Evolutionary conservation across 2,113 vertebrate genomes (phyloP), one percentile per base, ranked within the genome.

Genomic region (Etheostoma spectabile): DNA sequence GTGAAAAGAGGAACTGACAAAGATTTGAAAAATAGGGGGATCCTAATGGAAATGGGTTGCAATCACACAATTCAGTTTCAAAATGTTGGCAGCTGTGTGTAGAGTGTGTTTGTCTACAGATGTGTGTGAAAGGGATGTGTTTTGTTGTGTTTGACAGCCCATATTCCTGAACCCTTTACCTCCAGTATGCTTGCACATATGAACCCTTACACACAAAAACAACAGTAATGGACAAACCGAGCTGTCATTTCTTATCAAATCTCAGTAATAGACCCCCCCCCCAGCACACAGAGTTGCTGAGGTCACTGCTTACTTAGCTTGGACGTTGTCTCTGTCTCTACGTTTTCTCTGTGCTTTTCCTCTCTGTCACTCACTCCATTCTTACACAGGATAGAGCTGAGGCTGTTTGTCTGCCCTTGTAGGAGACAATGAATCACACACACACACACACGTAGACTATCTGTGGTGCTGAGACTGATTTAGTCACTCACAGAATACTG

Each of bases 371-470:
- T 84, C 80, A 76, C 49, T 81, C 46, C 77, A 73, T 82, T 74
- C 76, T 48, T 71, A 49, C 78, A 59, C 24, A 35, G 46, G 14
- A 42, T 42, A 64, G 70, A 76, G 80, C 69, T 55, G 27, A 79
- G 80, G 70, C 49, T 79, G 75, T 82, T 91, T 72, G 86, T 87
- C 79, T 84, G 63, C 52, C 81, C 79, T 78, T 84, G 66, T 70
- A 79, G 68, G 61, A 78, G 74, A 79, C 89, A 90, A 89, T 92
- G 73, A 93, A 89, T 88, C 79, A 69, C 85, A 81, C 87, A 80
- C 79, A 75, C 69, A 56, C 61, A 66, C 77, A 62, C 22, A 63
- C 70, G 49, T 4, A 45, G 21, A 48, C 62, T 72, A 55, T 88
- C 86, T 66, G 70, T 42, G 67, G 70, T 52, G 78, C 82, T 78